These are phyloP conservation scores for Iguana delicatissima DNA, from an alignment of 2,797 vertebrate species.

Conservation along the genomic window DNA sequence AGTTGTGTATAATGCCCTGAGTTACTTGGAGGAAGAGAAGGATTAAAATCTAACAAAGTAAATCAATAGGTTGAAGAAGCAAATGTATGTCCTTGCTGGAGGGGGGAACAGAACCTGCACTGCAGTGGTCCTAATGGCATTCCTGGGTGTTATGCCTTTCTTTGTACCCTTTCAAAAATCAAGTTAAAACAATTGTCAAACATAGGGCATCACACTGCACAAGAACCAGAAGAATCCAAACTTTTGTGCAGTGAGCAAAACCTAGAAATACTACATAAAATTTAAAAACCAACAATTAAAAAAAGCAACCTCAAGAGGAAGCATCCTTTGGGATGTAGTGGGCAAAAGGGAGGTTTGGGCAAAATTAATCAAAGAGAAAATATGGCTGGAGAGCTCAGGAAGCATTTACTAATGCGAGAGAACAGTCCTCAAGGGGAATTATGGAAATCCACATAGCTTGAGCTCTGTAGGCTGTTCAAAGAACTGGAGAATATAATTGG, in stretches of 20 bases:
- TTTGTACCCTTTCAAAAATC: background rate
- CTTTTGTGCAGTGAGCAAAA: background rate
- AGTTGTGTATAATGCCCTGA: background rate
- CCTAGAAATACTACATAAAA: background rate
- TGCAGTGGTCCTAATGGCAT: background rate
- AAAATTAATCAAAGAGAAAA: background rate
- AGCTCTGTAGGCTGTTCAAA: slow-evolving; percentile 14
- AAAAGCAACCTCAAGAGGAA: background rate
- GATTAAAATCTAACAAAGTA: background rate
- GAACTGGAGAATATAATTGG: background rate
- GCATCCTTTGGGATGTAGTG: background rate
- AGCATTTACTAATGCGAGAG: slow-evolving; percentile 16
- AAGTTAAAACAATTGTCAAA: background rate
- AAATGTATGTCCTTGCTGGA: background rate
- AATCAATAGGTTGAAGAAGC: background rate
- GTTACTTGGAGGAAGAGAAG: background rate
- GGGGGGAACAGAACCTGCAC: background rate
- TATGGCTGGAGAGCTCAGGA: background rate
- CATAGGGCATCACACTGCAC: background rate
- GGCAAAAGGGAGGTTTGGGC: background rate
- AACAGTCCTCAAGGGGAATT: slow-evolving; percentile 21
- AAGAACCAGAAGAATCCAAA: background rate
- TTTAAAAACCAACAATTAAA: background rate
- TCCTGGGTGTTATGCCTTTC: background rate
- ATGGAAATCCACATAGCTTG: slow-evolving; percentile 11